phyloP scores from a whole-genome alignment of 2,113 vertebrate species.

The Eolophus roseicapilla region DNA sequence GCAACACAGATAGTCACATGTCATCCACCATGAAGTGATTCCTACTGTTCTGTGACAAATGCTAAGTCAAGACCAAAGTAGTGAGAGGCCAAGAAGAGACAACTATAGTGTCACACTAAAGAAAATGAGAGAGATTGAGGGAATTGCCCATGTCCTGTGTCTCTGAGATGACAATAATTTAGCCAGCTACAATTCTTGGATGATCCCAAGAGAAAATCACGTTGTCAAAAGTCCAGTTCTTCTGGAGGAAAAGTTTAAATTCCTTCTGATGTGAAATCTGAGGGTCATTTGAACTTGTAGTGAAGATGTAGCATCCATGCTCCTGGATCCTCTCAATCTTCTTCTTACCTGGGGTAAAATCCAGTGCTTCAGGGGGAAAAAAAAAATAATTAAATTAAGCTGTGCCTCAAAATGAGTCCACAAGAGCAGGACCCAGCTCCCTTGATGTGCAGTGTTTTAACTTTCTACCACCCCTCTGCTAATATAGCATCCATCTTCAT shows the following conservation, averaged over 20 bases:
- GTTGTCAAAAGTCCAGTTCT: background rate
- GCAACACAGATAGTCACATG: background rate
- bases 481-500: conserved; percentile 47
- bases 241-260: background rate
- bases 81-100: background rate
- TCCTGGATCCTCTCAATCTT: background rate
- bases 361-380: background rate
- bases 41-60: background rate
- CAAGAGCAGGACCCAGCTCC: background rate
- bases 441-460: background rate
- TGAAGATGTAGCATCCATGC: background rate
- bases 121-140: background rate
- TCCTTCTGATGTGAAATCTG: background rate
- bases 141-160: background rate
- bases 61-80: background rate
- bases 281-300: background rate
- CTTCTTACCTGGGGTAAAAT: background rate
- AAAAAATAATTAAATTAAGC: fast-evolving
- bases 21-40: background rate
- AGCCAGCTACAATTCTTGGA: background rate
- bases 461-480: background rate
- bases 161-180: background rate
- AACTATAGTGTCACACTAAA: background rate
- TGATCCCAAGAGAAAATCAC: background rate
- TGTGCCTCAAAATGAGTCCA: background rate